These are phyloP conservation scores for Xanthorhoe spadicearia DNA, from an alignment of 2,888 invertebrate species.

Conservation along the genomic window DNA sequence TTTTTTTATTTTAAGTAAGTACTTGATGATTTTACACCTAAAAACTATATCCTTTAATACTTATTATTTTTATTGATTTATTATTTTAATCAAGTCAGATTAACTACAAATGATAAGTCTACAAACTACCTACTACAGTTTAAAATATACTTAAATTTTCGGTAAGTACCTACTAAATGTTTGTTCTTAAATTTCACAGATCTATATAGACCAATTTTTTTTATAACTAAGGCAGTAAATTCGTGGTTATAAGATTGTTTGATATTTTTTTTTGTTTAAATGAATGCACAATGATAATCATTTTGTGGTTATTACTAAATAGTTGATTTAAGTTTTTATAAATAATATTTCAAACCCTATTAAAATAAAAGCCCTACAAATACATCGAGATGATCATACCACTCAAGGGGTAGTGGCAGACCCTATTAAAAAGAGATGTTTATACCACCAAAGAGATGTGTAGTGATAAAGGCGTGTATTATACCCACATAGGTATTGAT, in stretches of 20 bases:
- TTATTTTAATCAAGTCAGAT: not conserved
- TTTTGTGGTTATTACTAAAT: too few species aligned
- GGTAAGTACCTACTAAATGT: not conserved
- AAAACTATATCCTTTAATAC: not conserved
- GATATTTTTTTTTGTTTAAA: too few species aligned
- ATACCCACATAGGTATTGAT: too few species aligned
- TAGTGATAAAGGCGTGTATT: conserved; percentile 4
- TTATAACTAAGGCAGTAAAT: conserved; percentile 1
- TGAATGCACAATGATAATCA: too few species aligned
- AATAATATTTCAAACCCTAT: too few species aligned
- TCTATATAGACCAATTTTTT: not conserved
- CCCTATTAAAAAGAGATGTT: not conserved
- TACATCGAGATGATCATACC: not conserved
- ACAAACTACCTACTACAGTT: not conserved
- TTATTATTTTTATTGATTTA: not conserved
- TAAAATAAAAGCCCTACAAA: too few species aligned
- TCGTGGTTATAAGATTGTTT: not conserved
- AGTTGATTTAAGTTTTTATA: too few species aligned
- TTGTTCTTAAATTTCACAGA: not conserved
- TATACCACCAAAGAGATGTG: conserved; percentile 30
- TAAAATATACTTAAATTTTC: not conserved
- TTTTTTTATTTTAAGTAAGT: not conserved
- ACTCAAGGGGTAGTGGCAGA: conserved; percentile 34
- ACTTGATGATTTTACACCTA: not conserved
- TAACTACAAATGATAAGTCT: not conserved